Percentiles rank a stretch among this genome's conserved stretches.
Evolutionary conservation across 2,797 vertebrate genomes (phyloP).

Genomic region (Poliocrania exsul): DNA sequence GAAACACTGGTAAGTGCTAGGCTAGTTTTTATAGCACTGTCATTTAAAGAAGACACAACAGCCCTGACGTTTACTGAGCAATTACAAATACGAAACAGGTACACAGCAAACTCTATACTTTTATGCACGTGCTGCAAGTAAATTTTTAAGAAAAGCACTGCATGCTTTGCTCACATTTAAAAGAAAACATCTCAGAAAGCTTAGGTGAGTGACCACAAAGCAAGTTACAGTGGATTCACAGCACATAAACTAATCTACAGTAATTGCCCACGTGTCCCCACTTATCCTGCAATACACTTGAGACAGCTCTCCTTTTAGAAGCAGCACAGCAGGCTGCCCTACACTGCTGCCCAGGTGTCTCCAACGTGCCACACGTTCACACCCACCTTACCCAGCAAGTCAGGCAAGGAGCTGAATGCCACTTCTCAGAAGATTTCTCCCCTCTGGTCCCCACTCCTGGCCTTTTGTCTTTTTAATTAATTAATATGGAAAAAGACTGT

Average conservation of each 20-base stretch:
- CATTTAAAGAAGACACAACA: not conserved
- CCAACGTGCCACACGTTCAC: not conserved
- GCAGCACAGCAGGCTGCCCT: not conserved
- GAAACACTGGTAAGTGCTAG: not conserved
- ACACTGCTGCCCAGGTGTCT: not conserved
- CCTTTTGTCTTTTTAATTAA: not conserved
- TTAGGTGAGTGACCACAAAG: not conserved
- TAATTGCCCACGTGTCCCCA: not conserved
- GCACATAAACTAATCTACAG: not conserved
- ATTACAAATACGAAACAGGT: not conserved
- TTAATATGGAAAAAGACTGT: not conserved
- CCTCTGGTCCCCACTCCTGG: not conserved
- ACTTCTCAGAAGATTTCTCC: not conserved
- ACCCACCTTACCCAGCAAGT: constrained; percentile 10
- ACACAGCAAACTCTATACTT: not conserved
- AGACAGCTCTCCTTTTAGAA: not conserved
- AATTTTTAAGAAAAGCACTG: not conserved
- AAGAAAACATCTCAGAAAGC: not conserved
- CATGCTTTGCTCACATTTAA: not conserved
- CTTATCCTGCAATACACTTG: not conserved
- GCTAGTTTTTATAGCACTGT: not conserved
- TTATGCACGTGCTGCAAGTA: not conserved
- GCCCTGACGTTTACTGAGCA: not conserved
- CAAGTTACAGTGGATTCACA: not conserved
- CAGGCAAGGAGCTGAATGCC: not conserved